Evolutionary conservation across 2,113 vertebrate genomes (phyloP).

Genomic region (Cisticola juncidis): DNA sequence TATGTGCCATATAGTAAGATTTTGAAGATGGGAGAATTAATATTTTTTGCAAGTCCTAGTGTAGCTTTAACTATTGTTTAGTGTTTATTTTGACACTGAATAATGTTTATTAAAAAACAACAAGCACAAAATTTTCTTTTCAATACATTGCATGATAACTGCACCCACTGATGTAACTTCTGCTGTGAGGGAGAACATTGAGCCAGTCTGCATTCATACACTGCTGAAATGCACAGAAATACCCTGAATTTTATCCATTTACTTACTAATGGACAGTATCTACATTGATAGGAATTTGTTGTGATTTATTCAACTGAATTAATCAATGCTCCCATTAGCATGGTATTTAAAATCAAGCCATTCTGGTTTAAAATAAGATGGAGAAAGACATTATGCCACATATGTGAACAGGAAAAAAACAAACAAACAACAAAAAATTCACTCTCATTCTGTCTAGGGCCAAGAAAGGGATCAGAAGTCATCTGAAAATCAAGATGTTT

Average conservation of each 20-base stretch:
- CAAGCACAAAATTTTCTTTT: neutral
- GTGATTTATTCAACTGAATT: neutral
- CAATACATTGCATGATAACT: neutral
- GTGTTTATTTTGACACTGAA: neutral
- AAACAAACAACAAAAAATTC: neutral
- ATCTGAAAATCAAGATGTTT: neutral
- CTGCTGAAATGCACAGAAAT: neutral
- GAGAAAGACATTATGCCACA: neutral
- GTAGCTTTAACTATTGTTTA: neutral
- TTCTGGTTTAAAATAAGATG: neutral
- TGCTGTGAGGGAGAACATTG: neutral
- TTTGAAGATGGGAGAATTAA: neutral
- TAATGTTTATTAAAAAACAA: neutral
- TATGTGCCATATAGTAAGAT: neutral
- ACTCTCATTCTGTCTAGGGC: neutral
- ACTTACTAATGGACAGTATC: neutral
- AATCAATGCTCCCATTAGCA: neutral
- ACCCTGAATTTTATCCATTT: neutral
- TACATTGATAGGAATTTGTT: neutral
- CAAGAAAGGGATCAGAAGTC: neutral
- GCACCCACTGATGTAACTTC: neutral
- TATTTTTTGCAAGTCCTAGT: neutral
- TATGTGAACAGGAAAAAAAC: neutral
- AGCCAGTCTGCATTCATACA: neutral
- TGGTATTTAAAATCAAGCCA: neutral